These are phyloP conservation scores for Eilema depressum DNA, from an alignment of 2,888 invertebrate genomes.

Conservation along the genomic window DNA sequence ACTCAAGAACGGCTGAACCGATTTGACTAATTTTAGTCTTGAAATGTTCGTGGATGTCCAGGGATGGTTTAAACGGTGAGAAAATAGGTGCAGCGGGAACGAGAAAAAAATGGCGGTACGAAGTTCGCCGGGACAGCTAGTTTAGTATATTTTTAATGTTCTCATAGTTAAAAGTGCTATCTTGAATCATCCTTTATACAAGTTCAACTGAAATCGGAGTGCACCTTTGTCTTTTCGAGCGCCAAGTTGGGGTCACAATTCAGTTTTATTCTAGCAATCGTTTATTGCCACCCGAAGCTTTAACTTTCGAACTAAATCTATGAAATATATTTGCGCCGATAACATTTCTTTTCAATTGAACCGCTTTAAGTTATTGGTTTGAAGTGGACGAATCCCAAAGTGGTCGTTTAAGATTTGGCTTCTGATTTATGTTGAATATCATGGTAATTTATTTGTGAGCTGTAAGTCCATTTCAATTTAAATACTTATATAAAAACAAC, in stretches of 20 bases:
- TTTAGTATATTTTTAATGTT: not conserved
- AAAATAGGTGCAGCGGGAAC: too few relatives aligned
- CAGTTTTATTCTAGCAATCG: slow-evolving; percentile 71
- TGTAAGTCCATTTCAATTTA: not conserved
- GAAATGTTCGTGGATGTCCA: too few relatives aligned
- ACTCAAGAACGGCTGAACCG: too few relatives aligned
- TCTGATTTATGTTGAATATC: slow-evolving; percentile 25
- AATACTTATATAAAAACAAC: not conserved
- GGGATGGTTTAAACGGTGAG: too few relatives aligned
- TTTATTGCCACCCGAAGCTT: slow-evolving; percentile 57
- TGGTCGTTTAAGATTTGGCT: slow-evolving; percentile 24
- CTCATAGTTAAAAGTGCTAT: not conserved
- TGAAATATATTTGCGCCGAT: slow-evolving; percentile 47
- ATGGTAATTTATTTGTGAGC: not conserved
- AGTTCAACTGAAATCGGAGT: slow-evolving; percentile 50
- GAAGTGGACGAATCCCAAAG: slow-evolving; percentile 27
- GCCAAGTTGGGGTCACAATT: slow-evolving; percentile 64
- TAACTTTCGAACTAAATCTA: slow-evolving; percentile 55
- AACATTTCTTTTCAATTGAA: slow-evolving; percentile 47
- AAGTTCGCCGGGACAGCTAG: too few relatives aligned
- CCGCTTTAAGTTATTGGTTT: slow-evolving; percentile 37
- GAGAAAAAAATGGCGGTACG: too few relatives aligned
- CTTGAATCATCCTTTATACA: not conserved
- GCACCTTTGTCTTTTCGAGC: slow-evolving; percentile 61
- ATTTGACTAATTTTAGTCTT: too few relatives aligned